These are phyloP conservation scores for Lacerta bilineata DNA, from an alignment of 2,797 vertebrate genomes.

Conservation along the genomic window DNA sequence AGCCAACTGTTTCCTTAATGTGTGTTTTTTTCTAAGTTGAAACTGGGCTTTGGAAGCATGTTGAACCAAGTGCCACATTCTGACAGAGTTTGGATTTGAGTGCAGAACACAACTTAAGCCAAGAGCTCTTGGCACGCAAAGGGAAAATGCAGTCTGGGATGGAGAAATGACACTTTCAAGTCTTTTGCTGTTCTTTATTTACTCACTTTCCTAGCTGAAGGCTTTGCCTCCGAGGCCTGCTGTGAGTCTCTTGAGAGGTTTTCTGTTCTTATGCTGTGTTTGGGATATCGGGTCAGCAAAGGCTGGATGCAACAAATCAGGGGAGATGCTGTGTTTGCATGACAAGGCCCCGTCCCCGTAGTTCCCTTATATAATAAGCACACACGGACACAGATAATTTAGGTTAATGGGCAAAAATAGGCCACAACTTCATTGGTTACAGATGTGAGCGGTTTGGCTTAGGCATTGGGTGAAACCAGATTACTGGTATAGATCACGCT, in stretches of 20 bases:
- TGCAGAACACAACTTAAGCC: background rate
- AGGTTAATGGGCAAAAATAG: too few species aligned
- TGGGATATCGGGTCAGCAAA: background rate
- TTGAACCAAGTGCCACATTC: background rate
- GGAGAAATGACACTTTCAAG: background rate
- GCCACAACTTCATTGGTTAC: too few species aligned
- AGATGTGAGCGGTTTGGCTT: too few species aligned
- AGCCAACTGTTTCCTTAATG: background rate
- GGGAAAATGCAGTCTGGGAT: background rate
- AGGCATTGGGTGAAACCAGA: too few species aligned
- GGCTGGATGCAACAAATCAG: accelerated
- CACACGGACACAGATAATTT: too few species aligned
- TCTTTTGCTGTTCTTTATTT: conserved; percentile 9
- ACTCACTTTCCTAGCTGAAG: conserved; percentile 6
- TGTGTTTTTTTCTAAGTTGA: background rate
- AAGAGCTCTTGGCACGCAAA: background rate
- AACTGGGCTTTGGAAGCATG: background rate
- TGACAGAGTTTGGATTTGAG: background rate
- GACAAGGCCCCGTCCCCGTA: too few species aligned
- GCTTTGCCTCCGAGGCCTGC: background rate
- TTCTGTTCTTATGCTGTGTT: conserved; percentile 16
- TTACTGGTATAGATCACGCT: too few species aligned
- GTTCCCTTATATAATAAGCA: too few species aligned
- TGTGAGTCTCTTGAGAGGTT: conserved; percentile 22
- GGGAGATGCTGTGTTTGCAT: conserved; percentile 24